Evolutionary conservation across 2,113 vertebrate genomes (phyloP).

Genomic region (Eptatretus burgeri): DNA sequence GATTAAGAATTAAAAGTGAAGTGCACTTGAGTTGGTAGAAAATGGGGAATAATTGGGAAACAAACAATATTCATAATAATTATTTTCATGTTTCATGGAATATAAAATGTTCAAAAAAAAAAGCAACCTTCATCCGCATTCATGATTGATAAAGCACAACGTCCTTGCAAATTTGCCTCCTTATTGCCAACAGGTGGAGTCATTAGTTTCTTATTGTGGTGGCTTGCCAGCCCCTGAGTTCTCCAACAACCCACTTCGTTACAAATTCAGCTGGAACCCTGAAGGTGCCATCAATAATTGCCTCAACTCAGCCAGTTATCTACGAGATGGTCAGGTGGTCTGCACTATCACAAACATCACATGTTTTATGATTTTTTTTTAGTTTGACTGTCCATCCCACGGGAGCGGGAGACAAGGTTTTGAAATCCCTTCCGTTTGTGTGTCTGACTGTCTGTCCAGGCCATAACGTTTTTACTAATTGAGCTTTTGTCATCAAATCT

Average conservation of each 20-base stretch:
- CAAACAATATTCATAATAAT: too few relatives aligned
- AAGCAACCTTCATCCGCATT: neutral
- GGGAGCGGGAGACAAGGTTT: too few relatives aligned
- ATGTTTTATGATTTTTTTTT: too few relatives aligned
- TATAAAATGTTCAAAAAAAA: neutral
- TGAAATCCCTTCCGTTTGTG: too few relatives aligned
- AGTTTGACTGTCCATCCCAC: too few relatives aligned
- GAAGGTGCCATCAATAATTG: constrained; percentile 52
- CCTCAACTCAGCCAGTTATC: constrained; percentile 42
- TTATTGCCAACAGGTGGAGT: constrained; percentile 30
- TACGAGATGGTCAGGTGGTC: constrained; percentile 39
- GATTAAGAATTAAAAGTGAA: too few relatives aligned
- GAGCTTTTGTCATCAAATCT: too few relatives aligned
- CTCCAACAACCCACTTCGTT: constrained; percentile 69
- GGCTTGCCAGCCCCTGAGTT: constrained; percentile 64
- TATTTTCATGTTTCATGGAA: neutral
- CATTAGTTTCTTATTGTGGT: constrained; percentile 61
- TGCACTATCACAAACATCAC: too few relatives aligned
- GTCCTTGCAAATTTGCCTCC: neutral
- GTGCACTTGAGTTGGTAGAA: too few relatives aligned
- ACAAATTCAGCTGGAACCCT: constrained; percentile 96
- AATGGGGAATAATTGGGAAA: too few relatives aligned
- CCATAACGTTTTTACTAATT: too few relatives aligned
- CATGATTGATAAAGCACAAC: neutral
- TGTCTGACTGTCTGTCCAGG: too few relatives aligned